Percentiles rank a stretch among this genome's conserved stretches.
These are phyloP conservation scores for Boloria euphrosyne DNA, from an alignment of 2,888 invertebrate species.

Conservation along the genomic window DNA sequence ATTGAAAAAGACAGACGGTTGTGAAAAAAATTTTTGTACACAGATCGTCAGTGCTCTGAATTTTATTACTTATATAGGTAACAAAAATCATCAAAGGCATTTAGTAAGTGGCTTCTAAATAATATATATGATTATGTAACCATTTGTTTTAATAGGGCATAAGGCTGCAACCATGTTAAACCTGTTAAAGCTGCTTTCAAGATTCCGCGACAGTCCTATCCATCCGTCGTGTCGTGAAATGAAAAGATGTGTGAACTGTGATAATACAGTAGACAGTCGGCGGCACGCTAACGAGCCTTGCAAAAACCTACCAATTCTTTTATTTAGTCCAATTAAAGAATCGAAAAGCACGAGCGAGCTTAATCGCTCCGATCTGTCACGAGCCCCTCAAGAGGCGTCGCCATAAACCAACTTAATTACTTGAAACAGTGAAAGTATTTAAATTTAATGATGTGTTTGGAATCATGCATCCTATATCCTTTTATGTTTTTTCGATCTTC, in stretches of 20 bases:
- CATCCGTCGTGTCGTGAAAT: constrained; percentile 13
- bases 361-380: constrained; percentile 61
- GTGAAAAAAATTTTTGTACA: too few relatives aligned
- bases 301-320: constrained; percentile 38
- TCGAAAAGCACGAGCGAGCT: constrained; percentile 62
- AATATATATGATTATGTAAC: too few relatives aligned
- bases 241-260: constrained; percentile 29
- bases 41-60: too few relatives aligned
- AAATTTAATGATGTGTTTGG: background rate
- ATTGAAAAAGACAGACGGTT: too few relatives aligned
- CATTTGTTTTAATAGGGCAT: too few relatives aligned
- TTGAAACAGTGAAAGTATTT: constrained; percentile 8
- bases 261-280: constrained; percentile 15
- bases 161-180: too few relatives aligned
- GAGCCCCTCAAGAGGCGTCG: constrained; percentile 33
- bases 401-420: constrained; percentile 34
- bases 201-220: background rate
- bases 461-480: too few relatives aligned
- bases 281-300: constrained; percentile 55
- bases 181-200: background rate
- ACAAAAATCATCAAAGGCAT: too few relatives aligned
- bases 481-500: too few relatives aligned
- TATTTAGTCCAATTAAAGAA: constrained; percentile 70
- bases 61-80: too few relatives aligned
- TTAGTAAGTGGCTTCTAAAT: too few relatives aligned